A percentile compares a stretch with the other conserved stretches of the same genome.
These are phyloP conservation scores for Myotis myotis DNA, from an alignment of 2,797 vertebrate species.

Conservation along the genomic window DNA sequence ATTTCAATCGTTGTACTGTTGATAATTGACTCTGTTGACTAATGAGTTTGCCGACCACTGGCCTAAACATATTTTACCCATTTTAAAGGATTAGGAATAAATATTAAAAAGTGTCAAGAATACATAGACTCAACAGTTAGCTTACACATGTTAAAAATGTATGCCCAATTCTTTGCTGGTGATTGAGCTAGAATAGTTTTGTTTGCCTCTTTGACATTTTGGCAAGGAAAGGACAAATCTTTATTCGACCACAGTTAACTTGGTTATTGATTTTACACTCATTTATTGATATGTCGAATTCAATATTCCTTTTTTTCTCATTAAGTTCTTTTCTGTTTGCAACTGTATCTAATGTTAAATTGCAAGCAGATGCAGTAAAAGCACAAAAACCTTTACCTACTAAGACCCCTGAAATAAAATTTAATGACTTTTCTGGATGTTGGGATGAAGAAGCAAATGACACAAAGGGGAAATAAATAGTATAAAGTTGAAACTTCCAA, in stretches of 20 bases:
- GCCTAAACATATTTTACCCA: background rate
- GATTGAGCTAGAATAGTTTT: background rate
- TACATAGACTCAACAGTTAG: background rate
- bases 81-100: constrained; percentile 33
- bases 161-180: background rate
- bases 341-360: background rate
- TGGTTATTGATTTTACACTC: background rate
- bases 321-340: background rate
- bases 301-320: background rate
- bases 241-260: background rate
- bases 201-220: background rate
- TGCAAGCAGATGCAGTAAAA: background rate
- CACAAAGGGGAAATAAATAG: background rate
- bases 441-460: background rate
- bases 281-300: background rate
- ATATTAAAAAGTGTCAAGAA: constrained; percentile 44
- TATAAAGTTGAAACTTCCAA: background rate
- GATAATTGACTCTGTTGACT: too few species aligned
- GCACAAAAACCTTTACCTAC: background rate
- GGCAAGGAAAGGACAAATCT: background rate
- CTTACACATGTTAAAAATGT: background rate
- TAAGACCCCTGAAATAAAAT: background rate
- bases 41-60: background rate
- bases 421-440: background rate
- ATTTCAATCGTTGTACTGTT: too few species aligned